phyloP scores from a whole-genome alignment of 2,888 invertebrate genomes.

The Petrolisthes cinctipes region DNA sequence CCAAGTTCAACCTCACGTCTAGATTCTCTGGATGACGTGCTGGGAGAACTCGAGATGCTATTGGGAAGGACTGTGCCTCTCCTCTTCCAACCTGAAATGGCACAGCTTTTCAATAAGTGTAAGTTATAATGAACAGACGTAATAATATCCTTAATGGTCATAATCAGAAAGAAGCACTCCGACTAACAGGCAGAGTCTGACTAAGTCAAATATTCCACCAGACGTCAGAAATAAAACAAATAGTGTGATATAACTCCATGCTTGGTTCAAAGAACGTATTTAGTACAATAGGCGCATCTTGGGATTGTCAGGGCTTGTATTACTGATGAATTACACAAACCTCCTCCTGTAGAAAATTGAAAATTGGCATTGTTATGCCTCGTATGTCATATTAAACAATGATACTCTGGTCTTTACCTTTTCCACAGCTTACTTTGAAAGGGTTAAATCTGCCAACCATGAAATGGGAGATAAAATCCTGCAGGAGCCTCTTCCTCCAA shows the following conservation, averaged over 20 bases:
- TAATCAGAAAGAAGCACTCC: too few species aligned
- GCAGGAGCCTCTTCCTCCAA: neutral
- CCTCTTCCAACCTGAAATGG: neutral
- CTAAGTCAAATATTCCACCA: too few species aligned
- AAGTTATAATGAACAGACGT: neutral
- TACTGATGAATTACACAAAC: too few species aligned
- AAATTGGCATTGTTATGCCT: too few species aligned
- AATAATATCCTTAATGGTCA: neutral
- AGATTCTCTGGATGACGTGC: neutral
- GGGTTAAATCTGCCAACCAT: conserved; percentile 17
- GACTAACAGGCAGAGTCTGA: too few species aligned
- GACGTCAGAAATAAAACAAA: too few species aligned
- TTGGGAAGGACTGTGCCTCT: neutral
- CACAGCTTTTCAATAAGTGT: neutral
- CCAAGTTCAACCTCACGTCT: neutral
- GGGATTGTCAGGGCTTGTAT: too few species aligned
- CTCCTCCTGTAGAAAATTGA: too few species aligned
- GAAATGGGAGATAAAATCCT: conserved; percentile 24
- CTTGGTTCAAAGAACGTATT: too few species aligned
- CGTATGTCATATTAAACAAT: too few species aligned
- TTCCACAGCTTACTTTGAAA: conserved; percentile 17
- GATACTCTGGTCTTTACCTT: neutral
- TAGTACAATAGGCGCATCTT: too few species aligned
- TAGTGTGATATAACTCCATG: too few species aligned
- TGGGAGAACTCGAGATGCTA: neutral